Evolutionary conservation across 1,140 invertebrate genomes (phyloP).

Genomic region (Eulimnadia texana): DNA sequence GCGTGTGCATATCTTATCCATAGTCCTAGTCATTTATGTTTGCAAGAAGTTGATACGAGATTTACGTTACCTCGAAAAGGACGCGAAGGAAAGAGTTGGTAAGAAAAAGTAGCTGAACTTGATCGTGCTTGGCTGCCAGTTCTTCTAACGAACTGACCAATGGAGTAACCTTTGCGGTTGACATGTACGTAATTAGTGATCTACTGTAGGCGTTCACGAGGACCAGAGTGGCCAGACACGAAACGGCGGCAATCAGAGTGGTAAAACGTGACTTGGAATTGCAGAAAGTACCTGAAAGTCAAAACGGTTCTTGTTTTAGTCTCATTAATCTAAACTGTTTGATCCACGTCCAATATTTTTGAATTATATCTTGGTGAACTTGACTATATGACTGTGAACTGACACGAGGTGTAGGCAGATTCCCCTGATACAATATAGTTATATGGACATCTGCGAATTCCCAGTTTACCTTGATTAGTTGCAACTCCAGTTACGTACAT

Average conservation of each 20-base stretch:
- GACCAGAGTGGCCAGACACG: background rate
- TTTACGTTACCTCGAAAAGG: background rate
- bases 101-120: background rate
- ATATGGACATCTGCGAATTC: too few species aligned
- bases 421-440: background rate
- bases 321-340: background rate
- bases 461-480: background rate
- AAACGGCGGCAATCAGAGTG: background rate
- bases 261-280: background rate
- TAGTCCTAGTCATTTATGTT: background rate
- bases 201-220: background rate
- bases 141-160: background rate
- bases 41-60: background rate
- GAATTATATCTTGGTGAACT: background rate
- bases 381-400: background rate
- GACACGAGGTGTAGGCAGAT: too few species aligned
- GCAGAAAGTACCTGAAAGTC: background rate
- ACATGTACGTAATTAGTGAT: background rate
- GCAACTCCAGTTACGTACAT: background rate
- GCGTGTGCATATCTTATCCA: background rate
- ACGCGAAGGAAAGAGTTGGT: background rate
- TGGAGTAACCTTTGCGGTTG: background rate
- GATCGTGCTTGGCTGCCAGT: background rate
- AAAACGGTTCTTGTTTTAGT: background rate
- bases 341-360: background rate